Evolutionary conservation across 2,888 invertebrate genomes (phyloP).

Genomic region (Protonemura montana): DNA sequence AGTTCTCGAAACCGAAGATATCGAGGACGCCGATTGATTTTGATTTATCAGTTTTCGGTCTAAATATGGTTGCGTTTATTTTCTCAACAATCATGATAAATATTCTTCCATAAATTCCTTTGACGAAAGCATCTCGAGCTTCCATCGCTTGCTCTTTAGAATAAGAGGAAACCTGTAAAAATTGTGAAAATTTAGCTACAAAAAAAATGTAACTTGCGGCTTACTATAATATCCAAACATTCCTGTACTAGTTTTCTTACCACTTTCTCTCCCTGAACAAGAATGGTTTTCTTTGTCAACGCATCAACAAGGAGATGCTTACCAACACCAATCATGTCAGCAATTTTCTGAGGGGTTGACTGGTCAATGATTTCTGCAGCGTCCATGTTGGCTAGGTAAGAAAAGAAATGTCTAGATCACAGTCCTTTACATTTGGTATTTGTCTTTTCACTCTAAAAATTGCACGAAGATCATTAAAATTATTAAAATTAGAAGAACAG

Average conservation of each 20-base stretch:
- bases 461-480: background rate
- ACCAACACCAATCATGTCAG: conserved; percentile 75
- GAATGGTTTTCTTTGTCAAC: conserved; percentile 85
- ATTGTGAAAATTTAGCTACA: background rate
- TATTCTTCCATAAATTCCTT: conserved; percentile 89
- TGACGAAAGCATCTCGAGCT: conserved; percentile 91
- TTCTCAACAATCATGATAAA: conserved; percentile 89
- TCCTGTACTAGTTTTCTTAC: conserved; percentile 55
- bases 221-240: background rate
- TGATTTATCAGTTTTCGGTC: conserved; percentile 67
- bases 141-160: conserved; percentile 80
- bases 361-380: conserved; percentile 83
- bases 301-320: conserved; percentile 77
- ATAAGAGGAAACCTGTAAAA: conserved; percentile 66
- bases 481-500: background rate
- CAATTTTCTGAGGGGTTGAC: conserved; percentile 72
- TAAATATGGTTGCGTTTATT: conserved; percentile 85
- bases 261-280: conserved; percentile 83
- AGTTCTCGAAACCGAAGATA: conserved; percentile 98
- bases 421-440: no score
- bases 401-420: no score
- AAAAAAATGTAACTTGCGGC: background rate
- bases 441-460: background rate
- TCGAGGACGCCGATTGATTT: conserved; percentile 91
- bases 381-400: conserved; percentile 76